A percentile compares a stretch with the other conserved stretches of the same genome.
Evolutionary conservation across 92 coral and sea anemone genomes (phyloP).

Genomic region (Parazoanthus atlanticus): DNA sequence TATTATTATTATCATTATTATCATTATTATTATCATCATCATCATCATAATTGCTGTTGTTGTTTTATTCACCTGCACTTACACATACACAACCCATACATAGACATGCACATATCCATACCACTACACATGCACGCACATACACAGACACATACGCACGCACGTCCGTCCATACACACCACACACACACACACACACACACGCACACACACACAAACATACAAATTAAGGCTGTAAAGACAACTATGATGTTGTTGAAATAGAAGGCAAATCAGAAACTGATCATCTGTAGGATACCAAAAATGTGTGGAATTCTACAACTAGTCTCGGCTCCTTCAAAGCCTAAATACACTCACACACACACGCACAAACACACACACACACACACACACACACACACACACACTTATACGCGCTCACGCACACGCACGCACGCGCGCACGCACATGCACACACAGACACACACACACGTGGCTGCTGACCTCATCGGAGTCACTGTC

Average conservation of each 20-base stretch:
- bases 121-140: not conserved
- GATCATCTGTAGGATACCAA: not conserved
- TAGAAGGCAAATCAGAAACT: too few species aligned
- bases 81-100: too few species aligned
- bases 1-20: too few species aligned
- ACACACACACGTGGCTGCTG: constrained; percentile 5
- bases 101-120: too few species aligned
- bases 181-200: not conserved
- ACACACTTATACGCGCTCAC: not conserved
- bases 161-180: not conserved
- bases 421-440: not conserved
- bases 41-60: too few species aligned
- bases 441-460: not conserved
- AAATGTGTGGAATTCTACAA: not conserved
- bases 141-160: not conserved
- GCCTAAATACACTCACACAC: too few species aligned
- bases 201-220: not conserved
- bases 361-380: not conserved
- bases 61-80: too few species aligned
- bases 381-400: not conserved
- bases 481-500: constrained; percentile 80
- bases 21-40: too few species aligned
- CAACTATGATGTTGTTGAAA: not conserved
- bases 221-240: too few species aligned
- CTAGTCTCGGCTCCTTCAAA: too few species aligned